Conservation (phyloP, 2,888 invertebrate species). For the Portevinia maculata region DNA sequence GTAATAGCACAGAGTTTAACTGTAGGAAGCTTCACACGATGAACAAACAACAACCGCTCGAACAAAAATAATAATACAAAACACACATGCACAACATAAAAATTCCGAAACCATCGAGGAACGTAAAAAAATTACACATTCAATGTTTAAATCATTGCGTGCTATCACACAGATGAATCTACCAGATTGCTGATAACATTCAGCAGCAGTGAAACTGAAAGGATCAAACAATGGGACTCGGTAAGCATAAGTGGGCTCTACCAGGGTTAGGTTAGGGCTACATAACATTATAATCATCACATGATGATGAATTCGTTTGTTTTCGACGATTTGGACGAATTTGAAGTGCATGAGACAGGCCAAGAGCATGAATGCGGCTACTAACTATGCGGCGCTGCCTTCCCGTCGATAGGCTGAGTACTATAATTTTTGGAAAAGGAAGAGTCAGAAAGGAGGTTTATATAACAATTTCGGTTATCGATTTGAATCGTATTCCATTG, state of each 20-base stretch:
- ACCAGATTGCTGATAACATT: conserved; percentile 72
- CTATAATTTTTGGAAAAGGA: conserved; percentile 1
- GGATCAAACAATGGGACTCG: conserved; percentile 75
- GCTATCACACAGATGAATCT: conserved; percentile 71
- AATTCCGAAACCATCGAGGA: conserved; percentile 58
- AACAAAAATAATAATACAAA: conserved; percentile 74
- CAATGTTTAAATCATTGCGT: conserved; percentile 73
- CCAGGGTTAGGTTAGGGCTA: conserved; percentile 69
- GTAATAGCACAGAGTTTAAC: conserved; percentile 42
- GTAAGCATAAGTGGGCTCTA: conserved; percentile 73
- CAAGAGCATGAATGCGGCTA: conserved; percentile 58
- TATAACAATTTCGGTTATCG: no score
- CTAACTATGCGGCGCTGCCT: conserved; percentile 49
- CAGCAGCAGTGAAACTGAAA: conserved; percentile 73
- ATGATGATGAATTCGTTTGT: conserved; percentile 74
- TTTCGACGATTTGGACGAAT: conserved; percentile 62
- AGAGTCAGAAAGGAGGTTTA: not conserved
- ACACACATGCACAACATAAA: conserved; percentile 28
- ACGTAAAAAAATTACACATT: conserved; percentile 71
- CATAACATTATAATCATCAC: conserved; percentile 73
- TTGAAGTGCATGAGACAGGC: conserved; percentile 73
- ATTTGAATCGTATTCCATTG: no score
- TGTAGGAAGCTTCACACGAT: conserved; percentile 71
- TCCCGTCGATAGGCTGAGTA: conserved; percentile 16
- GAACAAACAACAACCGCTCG: conserved; percentile 75